These are phyloP conservation scores for Sus cebifrons DNA, from an alignment of 2,797 vertebrate species.

Conservation along the genomic window DNA sequence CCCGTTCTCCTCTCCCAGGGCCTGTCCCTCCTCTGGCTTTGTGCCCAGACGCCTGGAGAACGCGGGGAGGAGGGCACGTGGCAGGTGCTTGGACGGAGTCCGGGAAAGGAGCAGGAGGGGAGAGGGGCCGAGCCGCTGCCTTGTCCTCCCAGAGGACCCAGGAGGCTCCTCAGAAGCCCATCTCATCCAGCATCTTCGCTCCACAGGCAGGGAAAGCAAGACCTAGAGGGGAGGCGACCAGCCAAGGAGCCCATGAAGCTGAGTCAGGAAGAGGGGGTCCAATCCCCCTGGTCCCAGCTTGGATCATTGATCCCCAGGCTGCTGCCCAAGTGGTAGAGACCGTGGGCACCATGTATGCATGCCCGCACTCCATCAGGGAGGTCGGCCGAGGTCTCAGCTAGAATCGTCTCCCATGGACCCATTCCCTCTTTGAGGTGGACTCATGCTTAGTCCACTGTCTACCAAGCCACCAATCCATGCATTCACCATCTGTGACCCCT, in stretches of 20 bases:
- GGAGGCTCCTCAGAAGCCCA: neutral
- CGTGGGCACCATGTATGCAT: fast-evolving
- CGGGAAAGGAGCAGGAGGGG: fast-evolving
- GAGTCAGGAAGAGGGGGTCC: neutral
- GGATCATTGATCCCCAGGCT: fast-evolving
- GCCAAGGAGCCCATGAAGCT: neutral
- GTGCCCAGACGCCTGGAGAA: neutral
- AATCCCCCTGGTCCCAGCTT: fast-evolving
- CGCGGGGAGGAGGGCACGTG: fast-evolving
- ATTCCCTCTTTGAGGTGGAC: neutral
- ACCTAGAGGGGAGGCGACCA: neutral
- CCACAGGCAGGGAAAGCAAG: neutral
- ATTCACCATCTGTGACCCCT: neutral
- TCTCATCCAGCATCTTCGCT: neutral
- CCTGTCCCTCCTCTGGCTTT: neutral
- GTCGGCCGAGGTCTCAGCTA: neutral
- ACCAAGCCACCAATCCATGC: neutral
- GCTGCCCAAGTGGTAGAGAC: neutral
- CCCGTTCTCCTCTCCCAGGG: neutral
- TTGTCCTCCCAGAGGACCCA: fast-evolving
- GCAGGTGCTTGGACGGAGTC: neutral
- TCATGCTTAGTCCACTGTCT: neutral
- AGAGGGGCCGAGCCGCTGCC: neutral
- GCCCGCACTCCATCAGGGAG: neutral
- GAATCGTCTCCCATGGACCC: neutral